Conservation (phyloP, 2,113 vertebrate genomes). For the Cyanocitta stelleri region DNA sequence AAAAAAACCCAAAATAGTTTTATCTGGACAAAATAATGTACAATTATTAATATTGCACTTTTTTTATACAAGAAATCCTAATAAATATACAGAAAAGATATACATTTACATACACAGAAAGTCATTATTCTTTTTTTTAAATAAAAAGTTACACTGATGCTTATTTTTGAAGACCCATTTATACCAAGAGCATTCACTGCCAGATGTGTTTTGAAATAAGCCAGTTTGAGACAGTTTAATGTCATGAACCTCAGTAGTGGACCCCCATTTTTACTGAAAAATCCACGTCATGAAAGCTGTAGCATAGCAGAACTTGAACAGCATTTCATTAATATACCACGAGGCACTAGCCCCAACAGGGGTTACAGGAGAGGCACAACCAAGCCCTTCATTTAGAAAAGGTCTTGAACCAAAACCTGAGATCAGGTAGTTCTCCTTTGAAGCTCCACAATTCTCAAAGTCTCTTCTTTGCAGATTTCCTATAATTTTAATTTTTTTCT, state of each 20-base stretch:
- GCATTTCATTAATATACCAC: not conserved
- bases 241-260: not conserved
- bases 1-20: conserved; percentile 53
- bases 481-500: not conserved
- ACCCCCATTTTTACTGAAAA: conserved; percentile 2
- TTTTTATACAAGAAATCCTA: conserved; percentile 84
- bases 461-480: not conserved
- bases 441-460: not conserved
- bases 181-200: conserved; percentile 25
- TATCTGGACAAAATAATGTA: conserved; percentile 76
- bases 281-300: not conserved
- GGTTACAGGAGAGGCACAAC: not conserved
- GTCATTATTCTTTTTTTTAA: conserved; percentile 71
- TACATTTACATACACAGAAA: conserved; percentile 78
- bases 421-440: not conserved
- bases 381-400: not conserved
- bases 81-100: conserved; percentile 96
- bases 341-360: not conserved
- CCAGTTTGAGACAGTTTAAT: not conserved
- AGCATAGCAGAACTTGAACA: not conserved
- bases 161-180: conserved; percentile 67
- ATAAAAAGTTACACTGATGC: conserved; percentile 68
- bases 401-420: not conserved
- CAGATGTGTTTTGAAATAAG: not conserved
- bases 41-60: conserved; percentile 87